A percentile compares a stretch with the other conserved stretches of the same genome.
These are phyloP conservation scores for Anthoptus insignis DNA, from an alignment of 2,888 invertebrate species.

Conservation along the genomic window DNA sequence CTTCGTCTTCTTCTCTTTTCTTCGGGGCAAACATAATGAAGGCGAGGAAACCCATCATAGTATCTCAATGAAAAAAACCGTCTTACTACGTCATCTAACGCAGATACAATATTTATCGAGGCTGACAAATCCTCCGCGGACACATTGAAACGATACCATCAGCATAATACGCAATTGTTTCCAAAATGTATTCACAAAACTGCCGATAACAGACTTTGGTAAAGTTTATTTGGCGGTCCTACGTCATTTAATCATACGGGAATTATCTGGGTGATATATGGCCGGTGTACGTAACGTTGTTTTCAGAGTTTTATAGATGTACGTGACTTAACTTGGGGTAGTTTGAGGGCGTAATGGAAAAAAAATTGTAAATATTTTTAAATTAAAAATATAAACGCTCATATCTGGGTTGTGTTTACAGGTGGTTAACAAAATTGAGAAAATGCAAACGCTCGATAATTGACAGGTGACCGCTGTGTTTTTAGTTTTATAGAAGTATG, in stretches of 20 bases:
- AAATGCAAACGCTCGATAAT: too few species aligned
- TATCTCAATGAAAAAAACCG: too few species aligned
- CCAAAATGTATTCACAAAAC: conserved; percentile 19
- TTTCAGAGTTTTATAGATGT: conserved; percentile 13
- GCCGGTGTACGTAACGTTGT: conserved; percentile 17
- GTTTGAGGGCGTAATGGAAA: background rate
- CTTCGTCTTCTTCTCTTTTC: too few species aligned
- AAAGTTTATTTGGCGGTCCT: conserved; percentile 25
- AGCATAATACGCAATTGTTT: conserved; percentile 22
- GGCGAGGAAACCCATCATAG: too few species aligned
- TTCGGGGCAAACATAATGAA: too few species aligned
- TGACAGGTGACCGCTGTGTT: too few species aligned
- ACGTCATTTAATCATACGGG: conserved; percentile 26
- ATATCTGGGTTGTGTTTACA: too few species aligned
- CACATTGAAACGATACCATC: conserved; percentile 16
- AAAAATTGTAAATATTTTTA: background rate
- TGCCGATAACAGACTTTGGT: conserved; percentile 21
- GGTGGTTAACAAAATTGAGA: too few species aligned
- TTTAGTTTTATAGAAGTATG: too few species aligned
- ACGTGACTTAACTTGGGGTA: background rate
- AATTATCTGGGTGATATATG: conserved; percentile 20
- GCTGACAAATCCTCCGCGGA: background rate
- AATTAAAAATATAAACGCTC: too few species aligned
- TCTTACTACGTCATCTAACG: too few species aligned
- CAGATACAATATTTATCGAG: conserved; percentile 10